Evolutionary conservation across 2,113 vertebrate genomes (phyloP).

Genomic region (Hylia prasina): DNA sequence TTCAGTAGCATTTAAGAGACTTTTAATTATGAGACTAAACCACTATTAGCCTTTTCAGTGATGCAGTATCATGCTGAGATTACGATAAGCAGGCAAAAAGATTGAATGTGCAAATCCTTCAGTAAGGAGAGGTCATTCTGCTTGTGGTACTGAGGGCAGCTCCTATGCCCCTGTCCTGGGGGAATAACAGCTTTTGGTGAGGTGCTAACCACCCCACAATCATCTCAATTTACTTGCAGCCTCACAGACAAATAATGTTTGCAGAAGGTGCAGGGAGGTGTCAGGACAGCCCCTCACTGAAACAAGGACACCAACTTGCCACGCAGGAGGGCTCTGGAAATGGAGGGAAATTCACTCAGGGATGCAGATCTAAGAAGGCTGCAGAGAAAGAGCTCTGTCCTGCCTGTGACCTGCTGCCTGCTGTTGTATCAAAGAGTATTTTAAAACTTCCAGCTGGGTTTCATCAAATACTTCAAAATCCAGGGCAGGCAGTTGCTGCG

Average conservation of each 20-base stretch:
- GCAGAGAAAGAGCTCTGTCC: not conserved
- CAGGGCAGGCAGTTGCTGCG: not conserved
- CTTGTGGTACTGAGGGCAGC: not conserved
- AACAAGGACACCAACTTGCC: not conserved
- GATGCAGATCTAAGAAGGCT: not conserved
- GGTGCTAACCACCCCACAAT: not conserved
- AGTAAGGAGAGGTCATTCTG: not conserved
- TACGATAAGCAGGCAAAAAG: not conserved
- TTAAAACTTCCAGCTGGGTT: not conserved
- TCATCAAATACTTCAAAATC: not conserved
- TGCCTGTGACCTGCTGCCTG: not conserved
- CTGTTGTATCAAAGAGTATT: not conserved
- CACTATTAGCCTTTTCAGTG: not conserved
- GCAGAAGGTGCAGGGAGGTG: accelerated
- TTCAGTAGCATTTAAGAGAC: not conserved
- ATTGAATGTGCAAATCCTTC: not conserved
- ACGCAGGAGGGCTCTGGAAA: not conserved
- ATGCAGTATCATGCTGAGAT: not conserved
- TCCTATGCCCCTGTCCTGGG: not conserved
- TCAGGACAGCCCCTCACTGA: too few relatives aligned
- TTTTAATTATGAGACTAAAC: not conserved
- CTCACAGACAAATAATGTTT: not conserved
- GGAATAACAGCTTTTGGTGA: not conserved
- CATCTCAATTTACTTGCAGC: not conserved
- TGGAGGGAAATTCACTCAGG: not conserved